These are phyloP conservation scores for Gisinianus flammeolus DNA, from an alignment of 2,888 invertebrate species.

Conservation along the genomic window DNA sequence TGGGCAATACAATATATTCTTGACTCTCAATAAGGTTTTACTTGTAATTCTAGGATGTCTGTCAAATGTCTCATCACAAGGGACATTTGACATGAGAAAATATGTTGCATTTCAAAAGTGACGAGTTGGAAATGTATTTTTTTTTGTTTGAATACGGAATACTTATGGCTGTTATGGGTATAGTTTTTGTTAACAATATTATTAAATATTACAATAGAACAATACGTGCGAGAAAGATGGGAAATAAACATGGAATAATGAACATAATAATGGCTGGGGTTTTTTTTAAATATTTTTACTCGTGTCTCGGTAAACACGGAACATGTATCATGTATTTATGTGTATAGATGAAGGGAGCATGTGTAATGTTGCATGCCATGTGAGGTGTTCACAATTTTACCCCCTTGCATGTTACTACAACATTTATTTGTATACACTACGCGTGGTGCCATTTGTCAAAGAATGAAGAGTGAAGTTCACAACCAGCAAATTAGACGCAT, in stretches of 20 bases:
- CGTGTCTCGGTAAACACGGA: background rate
- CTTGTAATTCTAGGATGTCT: too few species aligned
- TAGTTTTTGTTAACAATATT: too few species aligned
- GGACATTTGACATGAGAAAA: background rate
- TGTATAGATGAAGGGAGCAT: background rate
- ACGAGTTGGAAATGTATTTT: too few species aligned
- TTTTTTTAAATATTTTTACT: background rate
- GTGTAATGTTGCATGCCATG: slow-evolving; percentile 3
- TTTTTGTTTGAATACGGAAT: too few species aligned
- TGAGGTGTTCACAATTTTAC: background rate
- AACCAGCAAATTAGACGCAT: background rate
- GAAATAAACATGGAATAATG: background rate
- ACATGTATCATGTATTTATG: background rate
- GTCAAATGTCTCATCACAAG: too few species aligned
- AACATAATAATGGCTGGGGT: background rate
- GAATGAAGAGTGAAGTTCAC: background rate
- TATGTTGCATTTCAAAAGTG: background rate
- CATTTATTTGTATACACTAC: background rate
- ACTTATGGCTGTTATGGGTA: too few species aligned
- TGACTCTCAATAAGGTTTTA: too few species aligned
- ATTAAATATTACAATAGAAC: too few species aligned
- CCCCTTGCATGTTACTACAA: background rate
- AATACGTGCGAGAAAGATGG: too few species aligned
- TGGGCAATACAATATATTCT: too few species aligned
- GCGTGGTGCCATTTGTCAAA: background rate